phyloP scores from a whole-genome alignment of 2,797 vertebrate genomes.

The Masticophis lateralis region DNA sequence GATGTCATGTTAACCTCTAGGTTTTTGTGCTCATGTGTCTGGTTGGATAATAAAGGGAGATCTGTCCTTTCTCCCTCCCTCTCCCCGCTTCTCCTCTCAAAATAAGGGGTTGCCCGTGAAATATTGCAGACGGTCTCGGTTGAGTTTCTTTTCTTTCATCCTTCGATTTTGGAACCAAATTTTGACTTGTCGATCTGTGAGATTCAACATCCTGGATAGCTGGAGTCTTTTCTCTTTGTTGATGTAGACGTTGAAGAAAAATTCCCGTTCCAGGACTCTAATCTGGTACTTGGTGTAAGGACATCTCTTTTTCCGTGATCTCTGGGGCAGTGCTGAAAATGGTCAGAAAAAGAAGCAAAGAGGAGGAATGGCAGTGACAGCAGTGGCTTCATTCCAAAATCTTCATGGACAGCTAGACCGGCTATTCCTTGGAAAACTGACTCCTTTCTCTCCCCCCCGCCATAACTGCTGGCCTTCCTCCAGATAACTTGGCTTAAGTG shows the following conservation, averaged over 20 bases:
- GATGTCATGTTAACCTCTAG: constrained; percentile 70
- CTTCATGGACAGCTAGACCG: neutral
- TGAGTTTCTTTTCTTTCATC: constrained; percentile 99
- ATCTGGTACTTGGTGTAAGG: constrained; percentile 99
- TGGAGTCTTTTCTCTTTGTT: constrained; percentile 99
- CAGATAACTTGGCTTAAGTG: constrained; percentile 21
- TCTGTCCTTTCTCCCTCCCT: neutral
- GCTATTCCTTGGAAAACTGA: constrained; percentile 21
- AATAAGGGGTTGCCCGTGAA: constrained; percentile 98
- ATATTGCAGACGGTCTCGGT: constrained; percentile 96
- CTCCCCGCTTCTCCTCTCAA: constrained; percentile 69
- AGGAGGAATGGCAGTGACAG: constrained; percentile 1
- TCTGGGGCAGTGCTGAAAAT: constrained; percentile 80
- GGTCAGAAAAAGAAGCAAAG: constrained; percentile 43
- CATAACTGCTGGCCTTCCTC: neutral
- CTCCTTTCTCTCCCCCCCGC: neutral
- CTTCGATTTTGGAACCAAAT: constrained; percentile 99
- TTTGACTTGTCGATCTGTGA: constrained; percentile 98
- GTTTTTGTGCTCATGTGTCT: constrained; percentile 62
- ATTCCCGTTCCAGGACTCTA: constrained; percentile 98
- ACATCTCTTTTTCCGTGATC: constrained; percentile 96
- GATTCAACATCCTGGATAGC: constrained; percentile 94
- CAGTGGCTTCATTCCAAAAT: neutral
- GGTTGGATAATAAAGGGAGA: constrained; percentile 31
- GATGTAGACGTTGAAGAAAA: constrained; percentile 99